Conservation (phyloP, 2,113 vertebrate species). For the Grallaria varia region DNA sequence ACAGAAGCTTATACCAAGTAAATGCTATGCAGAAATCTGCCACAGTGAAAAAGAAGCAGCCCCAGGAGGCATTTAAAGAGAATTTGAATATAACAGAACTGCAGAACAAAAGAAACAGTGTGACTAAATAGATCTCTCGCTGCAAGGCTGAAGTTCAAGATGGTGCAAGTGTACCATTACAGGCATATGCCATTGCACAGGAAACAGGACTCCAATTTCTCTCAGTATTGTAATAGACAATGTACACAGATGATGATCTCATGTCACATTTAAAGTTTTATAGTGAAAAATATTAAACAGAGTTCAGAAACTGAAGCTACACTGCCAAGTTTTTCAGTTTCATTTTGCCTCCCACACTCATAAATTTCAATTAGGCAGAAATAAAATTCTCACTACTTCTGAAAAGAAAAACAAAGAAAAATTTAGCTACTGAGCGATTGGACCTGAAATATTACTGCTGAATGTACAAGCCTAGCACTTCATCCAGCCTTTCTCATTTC, state of each 20-base stretch:
- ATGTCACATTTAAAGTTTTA: background rate
- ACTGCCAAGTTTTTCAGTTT: background rate
- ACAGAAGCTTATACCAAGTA: background rate
- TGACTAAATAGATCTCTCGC: fast-evolving
- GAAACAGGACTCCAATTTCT: background rate
- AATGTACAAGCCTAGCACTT: background rate
- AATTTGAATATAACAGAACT: background rate
- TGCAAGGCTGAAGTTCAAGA: background rate
- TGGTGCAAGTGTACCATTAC: background rate
- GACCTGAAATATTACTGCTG: background rate
- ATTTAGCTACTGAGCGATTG: background rate
- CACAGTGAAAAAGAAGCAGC: background rate
- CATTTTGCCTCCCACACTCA: background rate
- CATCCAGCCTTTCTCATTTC: background rate
- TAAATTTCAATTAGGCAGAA: background rate
- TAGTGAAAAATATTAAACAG: background rate
- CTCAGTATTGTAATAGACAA: background rate
- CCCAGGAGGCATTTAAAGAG: background rate
- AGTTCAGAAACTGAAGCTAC: background rate
- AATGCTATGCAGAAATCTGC: background rate
- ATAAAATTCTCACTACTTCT: background rate
- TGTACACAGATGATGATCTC: background rate
- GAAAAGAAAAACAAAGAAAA: background rate
- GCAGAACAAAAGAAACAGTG: background rate
- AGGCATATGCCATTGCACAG: background rate